phyloP scores from a whole-genome alignment of 2,888 invertebrate species.

The Ochropleura plecta region DNA sequence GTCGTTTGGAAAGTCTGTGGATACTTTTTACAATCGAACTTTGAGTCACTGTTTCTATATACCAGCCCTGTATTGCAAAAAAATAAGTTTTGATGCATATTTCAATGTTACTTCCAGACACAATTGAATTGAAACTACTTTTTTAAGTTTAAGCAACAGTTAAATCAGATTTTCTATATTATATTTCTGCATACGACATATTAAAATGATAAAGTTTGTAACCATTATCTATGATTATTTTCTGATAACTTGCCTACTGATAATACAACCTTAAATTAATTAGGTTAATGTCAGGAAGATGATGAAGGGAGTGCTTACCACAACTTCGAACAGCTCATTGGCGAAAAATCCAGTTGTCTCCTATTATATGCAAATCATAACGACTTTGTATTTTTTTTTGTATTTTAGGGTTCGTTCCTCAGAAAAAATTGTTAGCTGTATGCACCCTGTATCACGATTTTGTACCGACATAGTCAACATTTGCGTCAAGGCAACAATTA shows the following conservation, averaged over 20 bases:
- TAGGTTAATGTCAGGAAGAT: neutral
- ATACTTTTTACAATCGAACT: neutral
- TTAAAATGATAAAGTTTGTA: slow-evolving; percentile 23
- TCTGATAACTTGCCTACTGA: neutral
- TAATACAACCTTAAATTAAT: neutral
- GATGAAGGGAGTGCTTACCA: no score
- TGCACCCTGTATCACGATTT: neutral
- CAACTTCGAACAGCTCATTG: neutral
- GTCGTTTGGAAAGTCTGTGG: neutral
- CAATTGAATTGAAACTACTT: neutral
- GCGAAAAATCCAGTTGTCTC: neutral
- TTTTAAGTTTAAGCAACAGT: neutral
- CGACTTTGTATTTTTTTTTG: no score
- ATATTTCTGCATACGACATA: neutral
- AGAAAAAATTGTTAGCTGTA: neutral
- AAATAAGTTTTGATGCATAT: neutral
- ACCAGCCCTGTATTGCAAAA: neutral
- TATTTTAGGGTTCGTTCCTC: no score
- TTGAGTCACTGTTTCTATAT: neutral
- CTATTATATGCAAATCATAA: neutral
- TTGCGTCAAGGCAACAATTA: slow-evolving; percentile 38
- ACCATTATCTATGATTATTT: slow-evolving; percentile 4
- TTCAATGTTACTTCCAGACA: neutral
- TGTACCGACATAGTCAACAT: neutral
- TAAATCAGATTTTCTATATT: slow-evolving; percentile 25